These are phyloP conservation scores for Notodonta dromedarius DNA, from an alignment of 2,888 invertebrate species.

Conservation along the genomic window DNA sequence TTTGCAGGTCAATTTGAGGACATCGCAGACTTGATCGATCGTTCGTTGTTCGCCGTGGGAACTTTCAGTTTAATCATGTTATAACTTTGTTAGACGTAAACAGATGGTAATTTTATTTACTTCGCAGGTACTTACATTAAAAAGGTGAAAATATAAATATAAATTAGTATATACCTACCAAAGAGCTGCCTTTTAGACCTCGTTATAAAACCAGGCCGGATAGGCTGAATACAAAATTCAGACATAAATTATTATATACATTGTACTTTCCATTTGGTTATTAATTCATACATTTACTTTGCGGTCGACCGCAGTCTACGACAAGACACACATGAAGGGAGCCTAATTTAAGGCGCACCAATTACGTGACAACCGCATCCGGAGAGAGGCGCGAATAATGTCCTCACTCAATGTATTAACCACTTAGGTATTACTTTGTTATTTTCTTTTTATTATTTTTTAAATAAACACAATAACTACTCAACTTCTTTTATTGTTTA, in stretches of 20 bases:
- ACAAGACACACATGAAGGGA: conserved; percentile 50
- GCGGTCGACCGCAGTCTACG: conserved; percentile 35
- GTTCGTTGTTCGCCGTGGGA: conserved; percentile 15
- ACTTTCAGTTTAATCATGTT: conserved; percentile 23
- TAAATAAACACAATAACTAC: background rate
- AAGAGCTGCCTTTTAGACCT: no score
- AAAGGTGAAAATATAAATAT: no score
- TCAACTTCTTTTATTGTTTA: no score
- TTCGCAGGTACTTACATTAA: no score
- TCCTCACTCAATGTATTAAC: conserved; percentile 28
- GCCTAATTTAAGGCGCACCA: conserved; percentile 54
- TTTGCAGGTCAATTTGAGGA: background rate
- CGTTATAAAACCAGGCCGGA: no score
- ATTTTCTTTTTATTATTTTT: conserved; percentile 15
- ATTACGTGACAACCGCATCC: conserved; percentile 72
- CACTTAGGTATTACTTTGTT: conserved; percentile 10
- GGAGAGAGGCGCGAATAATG: conserved; percentile 68
- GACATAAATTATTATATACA: no score
- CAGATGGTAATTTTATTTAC: background rate
- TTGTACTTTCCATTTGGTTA: background rate
- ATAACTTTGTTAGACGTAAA: background rate
- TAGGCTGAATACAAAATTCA: no score
- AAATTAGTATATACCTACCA: no score
- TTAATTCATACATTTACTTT: conserved; percentile 1
- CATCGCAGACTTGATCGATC: conserved; percentile 3